Percentiles rank a stretch among this genome's conserved stretches.
phyloP scores from a whole-genome alignment of 2,113 vertebrate species.

The Pyrgilauda ruficollis region DNA sequence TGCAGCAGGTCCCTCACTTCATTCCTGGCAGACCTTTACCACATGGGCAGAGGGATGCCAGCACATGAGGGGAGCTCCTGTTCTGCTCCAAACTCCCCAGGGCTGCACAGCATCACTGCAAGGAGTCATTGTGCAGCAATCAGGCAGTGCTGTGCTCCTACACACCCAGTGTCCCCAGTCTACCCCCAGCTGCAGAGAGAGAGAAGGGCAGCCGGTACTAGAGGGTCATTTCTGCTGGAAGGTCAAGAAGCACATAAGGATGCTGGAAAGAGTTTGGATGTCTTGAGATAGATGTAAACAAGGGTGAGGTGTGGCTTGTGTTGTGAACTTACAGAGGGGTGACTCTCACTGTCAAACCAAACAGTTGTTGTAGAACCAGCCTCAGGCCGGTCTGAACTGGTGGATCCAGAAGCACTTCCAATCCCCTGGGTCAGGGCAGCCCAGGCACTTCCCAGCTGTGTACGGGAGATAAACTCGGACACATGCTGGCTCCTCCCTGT shows the following conservation, averaged over 20 bases:
- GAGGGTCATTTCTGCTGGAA: background rate
- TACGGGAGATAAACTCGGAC: background rate
- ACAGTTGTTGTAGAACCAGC: background rate
- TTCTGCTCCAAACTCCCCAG: background rate
- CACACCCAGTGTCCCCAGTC: background rate
- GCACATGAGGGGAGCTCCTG: fast-evolving
- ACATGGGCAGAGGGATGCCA: background rate
- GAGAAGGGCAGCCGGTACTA: background rate
- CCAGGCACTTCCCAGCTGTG: background rate
- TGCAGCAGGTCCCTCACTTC: background rate
- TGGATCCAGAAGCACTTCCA: background rate
- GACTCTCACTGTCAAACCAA: background rate
- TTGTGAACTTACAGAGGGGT: background rate
- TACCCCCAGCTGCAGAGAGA: background rate
- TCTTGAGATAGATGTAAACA: background rate
- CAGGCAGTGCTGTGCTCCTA: background rate
- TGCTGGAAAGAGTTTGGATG: background rate
- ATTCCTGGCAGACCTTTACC: background rate
- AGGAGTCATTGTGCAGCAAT: background rate
- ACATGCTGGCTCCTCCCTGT: background rate
- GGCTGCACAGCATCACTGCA: background rate
- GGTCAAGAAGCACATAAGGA: background rate
- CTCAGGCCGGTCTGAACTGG: background rate
- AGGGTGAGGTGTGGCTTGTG: background rate
- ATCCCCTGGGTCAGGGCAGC: background rate